phyloP scores from a whole-genome alignment of 2,797 vertebrate genomes.

The Eupleurogrammus muticus region DNA sequence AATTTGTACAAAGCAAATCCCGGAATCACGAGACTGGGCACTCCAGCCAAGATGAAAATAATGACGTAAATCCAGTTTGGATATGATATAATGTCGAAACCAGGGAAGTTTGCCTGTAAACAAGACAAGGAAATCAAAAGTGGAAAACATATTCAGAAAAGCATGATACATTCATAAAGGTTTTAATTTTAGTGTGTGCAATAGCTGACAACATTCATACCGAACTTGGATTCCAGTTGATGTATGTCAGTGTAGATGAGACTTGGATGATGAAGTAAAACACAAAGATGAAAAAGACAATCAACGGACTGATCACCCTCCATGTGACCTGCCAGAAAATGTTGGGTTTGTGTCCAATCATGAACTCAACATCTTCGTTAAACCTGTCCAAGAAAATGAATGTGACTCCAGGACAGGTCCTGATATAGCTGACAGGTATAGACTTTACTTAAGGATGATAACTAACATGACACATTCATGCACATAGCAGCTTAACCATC shows the following conservation, averaged over 20 bases:
- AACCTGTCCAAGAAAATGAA: slow-evolving; percentile 80
- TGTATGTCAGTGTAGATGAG: slow-evolving; percentile 83
- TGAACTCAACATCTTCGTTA: slow-evolving; percentile 90
- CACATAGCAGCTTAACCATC: too few relatives aligned
- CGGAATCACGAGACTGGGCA: slow-evolving; percentile 88
- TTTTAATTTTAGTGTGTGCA: too few relatives aligned
- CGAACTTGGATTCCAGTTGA: slow-evolving; percentile 86
- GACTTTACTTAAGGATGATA: too few relatives aligned
- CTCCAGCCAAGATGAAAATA: slow-evolving; percentile 87
- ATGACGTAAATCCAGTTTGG: slow-evolving; percentile 85
- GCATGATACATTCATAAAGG: too few relatives aligned
- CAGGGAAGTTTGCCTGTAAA: slow-evolving; percentile 87
- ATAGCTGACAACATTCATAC: slow-evolving; percentile 69
- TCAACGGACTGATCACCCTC: slow-evolving; percentile 89
- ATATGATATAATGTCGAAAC: slow-evolving; percentile 70
- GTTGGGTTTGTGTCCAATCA: slow-evolving; percentile 90
- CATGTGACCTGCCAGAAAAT: slow-evolving; percentile 92
- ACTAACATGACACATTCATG: too few relatives aligned
- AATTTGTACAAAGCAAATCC: slow-evolving; percentile 80
- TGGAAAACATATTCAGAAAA: neutral
- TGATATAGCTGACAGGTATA: neutral
- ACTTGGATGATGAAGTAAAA: slow-evolving; percentile 88
- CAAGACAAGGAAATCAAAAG: neutral
- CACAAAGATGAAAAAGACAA: slow-evolving; percentile 90
- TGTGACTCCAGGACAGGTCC: neutral